Base-by-base conservation (phyloP, 2,888 invertebrate genomes). In the Neria commutata region DNA sequence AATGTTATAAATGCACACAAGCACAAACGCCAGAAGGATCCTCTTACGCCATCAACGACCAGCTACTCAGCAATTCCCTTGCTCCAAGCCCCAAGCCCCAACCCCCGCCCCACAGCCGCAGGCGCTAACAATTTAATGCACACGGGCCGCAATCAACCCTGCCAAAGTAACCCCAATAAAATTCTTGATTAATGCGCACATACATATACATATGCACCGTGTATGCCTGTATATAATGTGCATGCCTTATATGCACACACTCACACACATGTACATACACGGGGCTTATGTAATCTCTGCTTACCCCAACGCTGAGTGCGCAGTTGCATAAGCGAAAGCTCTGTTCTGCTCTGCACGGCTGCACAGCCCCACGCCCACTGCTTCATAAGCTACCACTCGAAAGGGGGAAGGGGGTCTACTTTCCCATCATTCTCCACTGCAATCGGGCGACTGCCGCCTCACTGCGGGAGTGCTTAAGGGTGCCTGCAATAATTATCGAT, bases 91-190 rank as follows among this genome's bases (percentile, higher is more conserved):
- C n/a, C n/a, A n/a, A 29, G 29, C 29, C 29, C 6, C 11, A 29
- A 6, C 6, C 29, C 11, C 6, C 29, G 6, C 29, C 29, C 29
- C 6, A 6, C 29, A 29, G 6, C 29, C 29, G 37, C 37, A 37
- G 37, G n/a, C n/a, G n/a, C n/a, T n/a, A n/a, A n/a, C 42, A 42
- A 42, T 4, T 19, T 42, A 21, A 19, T 19, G 5, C 17, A 42
- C n/a, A n/a, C n/a, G n/a, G 5, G 5, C 37, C 16, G 16, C n/a
- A 19, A n/a, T n/a, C 42, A 42, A 42, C 40, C 26, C 42, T 53
- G 48, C 29, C 19, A 53, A 58, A 49, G 42, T 58, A 58, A 58
- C 58, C 58, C 49, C 53, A 58, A 58, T 58, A 54, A 54, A 40
- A 37, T 24, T 53, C 24, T 45, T 23, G 16, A 14, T 50, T 17